phyloP scores from a whole-genome alignment of 2,797 vertebrate species.

The Rhabdomys pumilio region DNA sequence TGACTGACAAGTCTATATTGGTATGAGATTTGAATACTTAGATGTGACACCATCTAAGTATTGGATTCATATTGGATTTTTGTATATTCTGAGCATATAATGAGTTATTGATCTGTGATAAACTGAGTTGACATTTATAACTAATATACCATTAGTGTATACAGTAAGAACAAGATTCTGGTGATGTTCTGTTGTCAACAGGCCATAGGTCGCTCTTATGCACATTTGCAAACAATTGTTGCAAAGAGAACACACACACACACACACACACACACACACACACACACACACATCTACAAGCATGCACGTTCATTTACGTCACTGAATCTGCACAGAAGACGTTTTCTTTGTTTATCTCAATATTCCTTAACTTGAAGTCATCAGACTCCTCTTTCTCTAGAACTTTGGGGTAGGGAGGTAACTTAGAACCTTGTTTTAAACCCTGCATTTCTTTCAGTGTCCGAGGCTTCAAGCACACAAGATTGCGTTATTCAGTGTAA shows the following conservation, averaged over 20 bases:
- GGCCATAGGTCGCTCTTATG: conserved; percentile 68
- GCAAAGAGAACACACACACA: background rate
- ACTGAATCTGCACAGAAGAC: background rate
- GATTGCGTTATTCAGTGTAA: background rate
- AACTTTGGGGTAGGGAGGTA: background rate
- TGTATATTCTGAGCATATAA: conserved; percentile 86
- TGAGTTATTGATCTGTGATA: conserved; percentile 88
- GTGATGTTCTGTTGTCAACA: conserved; percentile 66
- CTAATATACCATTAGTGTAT: conserved; percentile 81
- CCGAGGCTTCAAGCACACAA: background rate
- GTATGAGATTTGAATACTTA: conserved; percentile 74
- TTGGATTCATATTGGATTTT: conserved; percentile 85
- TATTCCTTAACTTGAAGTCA: background rate
- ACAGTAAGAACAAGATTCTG: conserved; percentile 75
- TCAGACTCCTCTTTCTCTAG: background rate
- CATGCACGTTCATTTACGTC: background rate
- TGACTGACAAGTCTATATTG: conserved; percentile 57
- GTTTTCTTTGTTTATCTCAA: background rate
- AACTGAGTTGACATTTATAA: conserved; percentile 86
- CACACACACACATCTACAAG: background rate
- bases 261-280: background rate
- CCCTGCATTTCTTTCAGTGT: conserved; percentile 9
- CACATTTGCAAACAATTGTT: conserved; percentile 20
- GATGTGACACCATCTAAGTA: conserved; percentile 76
- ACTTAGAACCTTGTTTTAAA: conserved; percentile 36